These are phyloP conservation scores for Marasmarcha lunaedactyla DNA, from an alignment of 2,888 invertebrate species.

Conservation along the genomic window DNA sequence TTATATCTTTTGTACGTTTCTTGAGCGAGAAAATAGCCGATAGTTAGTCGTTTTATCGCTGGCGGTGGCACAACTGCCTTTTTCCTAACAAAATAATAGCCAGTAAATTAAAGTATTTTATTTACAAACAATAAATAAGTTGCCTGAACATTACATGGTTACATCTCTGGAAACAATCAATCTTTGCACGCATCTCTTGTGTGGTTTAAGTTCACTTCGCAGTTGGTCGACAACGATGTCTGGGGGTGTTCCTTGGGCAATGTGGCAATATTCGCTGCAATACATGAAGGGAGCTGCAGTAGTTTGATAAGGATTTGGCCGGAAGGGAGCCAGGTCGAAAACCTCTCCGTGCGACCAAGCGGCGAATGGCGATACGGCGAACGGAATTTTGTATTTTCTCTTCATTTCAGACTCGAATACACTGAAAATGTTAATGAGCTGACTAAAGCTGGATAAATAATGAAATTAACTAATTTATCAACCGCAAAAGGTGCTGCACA, in stretches of 20 bases:
- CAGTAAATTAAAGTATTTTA: too few relatives aligned
- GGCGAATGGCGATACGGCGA: slow-evolving; percentile 32
- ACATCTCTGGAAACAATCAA: slow-evolving; percentile 39
- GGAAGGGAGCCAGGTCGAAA: slow-evolving; percentile 45
- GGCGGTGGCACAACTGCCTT: too few relatives aligned
- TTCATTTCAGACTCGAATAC: slow-evolving; percentile 50
- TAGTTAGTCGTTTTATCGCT: too few relatives aligned
- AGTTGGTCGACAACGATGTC: slow-evolving; percentile 46
- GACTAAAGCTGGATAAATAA: too few relatives aligned
- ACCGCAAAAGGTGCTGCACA: too few relatives aligned
- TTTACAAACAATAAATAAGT: too few relatives aligned
- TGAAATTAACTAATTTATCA: too few relatives aligned
- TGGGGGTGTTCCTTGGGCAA: slow-evolving; percentile 46
- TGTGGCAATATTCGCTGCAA: slow-evolving; percentile 58
- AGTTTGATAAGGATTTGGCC: slow-evolving; percentile 55
- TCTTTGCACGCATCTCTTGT: slow-evolving; percentile 28
- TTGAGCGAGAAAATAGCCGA: too few relatives aligned
- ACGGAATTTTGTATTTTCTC: slow-evolving; percentile 44
- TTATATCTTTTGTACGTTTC: too few relatives aligned
- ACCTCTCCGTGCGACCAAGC: slow-evolving; percentile 46
- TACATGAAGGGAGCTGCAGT: slow-evolving; percentile 61
- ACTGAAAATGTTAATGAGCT: too few relatives aligned
- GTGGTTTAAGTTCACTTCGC: slow-evolving; percentile 26
- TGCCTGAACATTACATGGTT: too few relatives aligned
- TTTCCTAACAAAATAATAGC: too few relatives aligned